Evolutionary conservation across 2,113 vertebrate genomes (phyloP), one percentile per base, ranked within the genome.

Genomic region (Apaloderma vittatum): DNA sequence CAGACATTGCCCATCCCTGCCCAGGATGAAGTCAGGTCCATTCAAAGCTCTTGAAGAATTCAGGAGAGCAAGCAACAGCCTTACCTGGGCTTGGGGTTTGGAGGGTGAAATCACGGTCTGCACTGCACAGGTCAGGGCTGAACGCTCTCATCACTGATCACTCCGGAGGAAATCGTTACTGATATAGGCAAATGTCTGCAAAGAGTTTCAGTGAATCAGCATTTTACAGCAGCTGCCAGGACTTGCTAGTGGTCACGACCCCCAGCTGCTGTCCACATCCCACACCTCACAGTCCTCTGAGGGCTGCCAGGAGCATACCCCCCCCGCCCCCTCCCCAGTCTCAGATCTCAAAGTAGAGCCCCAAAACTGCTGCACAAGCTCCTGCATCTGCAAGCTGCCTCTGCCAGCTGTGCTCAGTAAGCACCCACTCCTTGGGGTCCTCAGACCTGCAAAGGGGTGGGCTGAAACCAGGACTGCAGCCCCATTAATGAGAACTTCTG

Each of bases 381-480:
- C 26, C 55, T 86, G 40, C 19, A 8, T 49, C 57, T 83, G 43
- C 43, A 34, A 15, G 29, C 32, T 78, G 54, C 48, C 45, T n/a
- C 70, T 49, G 27, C 58, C 73, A 85, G 57, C 83, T 79, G 59
- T 0, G 0, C 32, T 68, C 0, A 0, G 1, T 12, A 68, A 80
- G 45, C 4, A 2, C 40, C 40, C 40, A 40, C 40, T 58, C 36
- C 5, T 12, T 27, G 18, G 24, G 21, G 43, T 72, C n/a, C 78
- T 43, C 55, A 51, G 57, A 51, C 8, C 48, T 67, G 26, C n/a
- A 54, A 59, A 88, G 24, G 8, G 22, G 5, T 65, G 37, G 51
- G n/a, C 13, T 0, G 1, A 84, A 61, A 66, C 5, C 45, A 62
- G 59, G 70, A 22, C 36, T 54, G 36, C 70, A 82, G 77, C 32